Base-by-base conservation (phyloP, 2,797 vertebrate species). In the Hypotaenidia okinawae region DNA sequence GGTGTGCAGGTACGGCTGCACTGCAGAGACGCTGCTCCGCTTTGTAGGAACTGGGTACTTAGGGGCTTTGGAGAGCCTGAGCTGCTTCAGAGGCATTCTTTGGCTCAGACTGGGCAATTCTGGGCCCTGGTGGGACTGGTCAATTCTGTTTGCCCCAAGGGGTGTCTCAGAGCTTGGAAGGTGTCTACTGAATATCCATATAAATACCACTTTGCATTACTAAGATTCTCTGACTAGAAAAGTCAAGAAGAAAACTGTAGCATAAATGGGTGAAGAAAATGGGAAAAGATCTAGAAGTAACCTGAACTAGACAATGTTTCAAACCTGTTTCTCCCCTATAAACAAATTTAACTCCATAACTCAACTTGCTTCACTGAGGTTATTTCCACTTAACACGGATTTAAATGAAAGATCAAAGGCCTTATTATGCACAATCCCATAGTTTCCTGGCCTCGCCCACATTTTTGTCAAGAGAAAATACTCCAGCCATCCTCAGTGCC, bases 401-500 rank as follows among this genome's bases (percentile, higher is more conserved):
- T 51, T 66, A 76, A 79, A 79, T 79, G 67, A 70, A 88, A 87
- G 74, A 94, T 89, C 73, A 91, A 88, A 90, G 61, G 35, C 66
- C 33, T 93, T 52, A 41, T 91, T 95, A 79, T 35, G n/a, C 62
- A 88, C 52, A 67, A 23, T 52, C 76, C 24, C n/a, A 2, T 69
- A 22, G 89, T 91, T 74, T 92, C 89, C 51, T 96, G 84, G 54
- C 75, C 33, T 85, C 28, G 0, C 21, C 93, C 89, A 66, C 76
- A 9, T 86, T 86, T 91, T 84, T 86, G 66, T 79, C 37, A 86
- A 57, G 61, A 88, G 84, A 87, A 94, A 91, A 70, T 76, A 94
- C 57, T 84, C 94, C 74, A 70, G 76, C 66, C 69, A 10, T 82
- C 79, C 72, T 52, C 39, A 45, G 51, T 87, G 70, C 73, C 76